Conservation (phyloP, 2,888 invertebrate species). For the Callyntrura sp. region DNA sequence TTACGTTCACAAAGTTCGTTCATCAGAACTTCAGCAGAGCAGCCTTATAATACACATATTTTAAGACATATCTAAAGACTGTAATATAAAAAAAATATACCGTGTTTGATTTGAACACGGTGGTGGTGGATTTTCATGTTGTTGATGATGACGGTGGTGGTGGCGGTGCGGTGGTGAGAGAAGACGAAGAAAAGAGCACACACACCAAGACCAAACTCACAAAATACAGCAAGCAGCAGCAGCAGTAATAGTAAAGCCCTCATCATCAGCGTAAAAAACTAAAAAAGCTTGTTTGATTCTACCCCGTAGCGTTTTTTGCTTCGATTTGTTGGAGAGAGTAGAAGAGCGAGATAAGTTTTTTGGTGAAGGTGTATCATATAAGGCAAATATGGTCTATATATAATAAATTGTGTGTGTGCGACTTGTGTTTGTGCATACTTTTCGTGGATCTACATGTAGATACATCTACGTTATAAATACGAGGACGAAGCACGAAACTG, state of each 20-base stretch:
- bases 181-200: conserved; percentile 55
- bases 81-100: too few relatives aligned
- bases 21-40: too few relatives aligned
- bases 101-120: conserved; percentile 59
- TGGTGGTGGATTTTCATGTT: conserved; percentile 57
- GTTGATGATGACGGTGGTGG: conserved; percentile 50
- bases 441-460: conserved; percentile 68
- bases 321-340: conserved; percentile 70
- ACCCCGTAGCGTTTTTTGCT: conserved; percentile 77
- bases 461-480: conserved; percentile 33
- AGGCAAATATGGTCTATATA: conserved; percentile 42
- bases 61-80: neutral
- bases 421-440: too few relatives aligned
- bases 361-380: conserved; percentile 72
- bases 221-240: neutral
- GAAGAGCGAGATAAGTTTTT: conserved; percentile 67
- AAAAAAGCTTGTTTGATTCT: conserved; percentile 71
- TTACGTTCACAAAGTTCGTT: neutral
- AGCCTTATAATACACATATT: conserved; percentile 11
- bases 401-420: neutral
- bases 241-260: conserved; percentile 33
- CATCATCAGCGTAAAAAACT: conserved; percentile 21
- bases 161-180: conserved; percentile 61
- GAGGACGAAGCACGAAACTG: neutral
- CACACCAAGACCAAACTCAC: neutral